Percentiles rank a stretch among this genome's conserved stretches.
phyloP scores from a whole-genome alignment of 2,113 vertebrate genomes.

The Ammospiza nelsoni region DNA sequence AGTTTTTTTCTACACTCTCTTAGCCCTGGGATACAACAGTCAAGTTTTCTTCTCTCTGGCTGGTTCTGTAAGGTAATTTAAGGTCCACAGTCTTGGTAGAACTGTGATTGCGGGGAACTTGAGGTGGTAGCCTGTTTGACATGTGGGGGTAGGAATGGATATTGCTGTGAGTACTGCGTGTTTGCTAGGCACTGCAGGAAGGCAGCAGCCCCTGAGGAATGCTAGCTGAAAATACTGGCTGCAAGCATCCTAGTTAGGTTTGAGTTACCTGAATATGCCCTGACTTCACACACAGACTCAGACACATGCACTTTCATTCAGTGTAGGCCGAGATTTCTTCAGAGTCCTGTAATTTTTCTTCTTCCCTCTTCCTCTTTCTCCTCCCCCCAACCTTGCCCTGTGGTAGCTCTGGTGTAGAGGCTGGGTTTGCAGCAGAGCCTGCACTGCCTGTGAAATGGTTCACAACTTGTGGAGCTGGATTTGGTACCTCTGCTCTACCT shows the following conservation, averaged over 20 bases:
- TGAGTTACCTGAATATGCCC: background rate
- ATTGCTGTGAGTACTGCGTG: background rate
- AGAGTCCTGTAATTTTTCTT: background rate
- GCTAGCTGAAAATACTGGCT: background rate
- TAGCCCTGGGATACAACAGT: background rate
- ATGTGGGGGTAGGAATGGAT: background rate
- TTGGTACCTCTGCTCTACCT: background rate
- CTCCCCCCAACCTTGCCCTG: background rate
- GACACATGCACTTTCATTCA: rapidly evolving
- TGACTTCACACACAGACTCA: background rate
- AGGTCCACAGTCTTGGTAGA: background rate
- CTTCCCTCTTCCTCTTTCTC: background rate
- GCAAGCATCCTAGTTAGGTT: background rate
- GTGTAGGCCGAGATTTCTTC: background rate
- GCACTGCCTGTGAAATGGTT: background rate
- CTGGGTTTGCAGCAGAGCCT: background rate
- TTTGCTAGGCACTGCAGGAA: background rate
- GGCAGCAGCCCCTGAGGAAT: background rate
- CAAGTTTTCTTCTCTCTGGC: background rate
- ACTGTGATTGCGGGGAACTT: background rate
- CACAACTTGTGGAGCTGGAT: background rate
- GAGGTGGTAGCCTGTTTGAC: background rate
- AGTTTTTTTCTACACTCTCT: background rate
- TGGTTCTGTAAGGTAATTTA: background rate
- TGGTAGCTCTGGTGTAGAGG: background rate